Percentiles rank a stretch among this genome's conserved stretches.
phyloP scores from a whole-genome alignment of 2,113 vertebrate genomes.

The Sorex araneus region DNA sequence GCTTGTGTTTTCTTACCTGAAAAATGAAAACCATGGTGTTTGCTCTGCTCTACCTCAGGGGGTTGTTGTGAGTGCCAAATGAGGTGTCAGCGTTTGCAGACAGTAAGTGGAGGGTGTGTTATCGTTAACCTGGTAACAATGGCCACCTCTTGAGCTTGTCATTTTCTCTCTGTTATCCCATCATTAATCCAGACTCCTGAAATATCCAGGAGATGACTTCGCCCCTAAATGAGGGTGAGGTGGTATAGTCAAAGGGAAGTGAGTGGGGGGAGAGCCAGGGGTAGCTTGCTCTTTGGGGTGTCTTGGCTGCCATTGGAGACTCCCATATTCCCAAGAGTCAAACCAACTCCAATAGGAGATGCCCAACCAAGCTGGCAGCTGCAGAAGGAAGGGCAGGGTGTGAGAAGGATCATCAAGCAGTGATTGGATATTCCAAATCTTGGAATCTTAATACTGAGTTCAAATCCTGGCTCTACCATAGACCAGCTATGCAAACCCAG shows the following conservation, averaged over 20 bases:
- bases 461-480: background rate
- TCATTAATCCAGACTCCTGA: background rate
- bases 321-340: background rate
- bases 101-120: background rate
- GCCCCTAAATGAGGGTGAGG: background rate
- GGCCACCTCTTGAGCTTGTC: background rate
- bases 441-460: background rate
- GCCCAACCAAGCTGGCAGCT: background rate
- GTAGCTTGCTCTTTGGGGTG: background rate
- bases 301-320: background rate
- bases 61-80: background rate
- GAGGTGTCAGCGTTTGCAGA: background rate
- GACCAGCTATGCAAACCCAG: background rate
- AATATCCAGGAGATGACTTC: background rate
- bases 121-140: background rate
- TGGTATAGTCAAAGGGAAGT: background rate
- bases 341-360: background rate
- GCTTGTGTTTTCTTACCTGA: constrained; percentile 18
- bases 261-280: background rate
- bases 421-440: background rate
- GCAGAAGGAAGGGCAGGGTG: background rate
- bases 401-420: background rate
- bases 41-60: background rate
- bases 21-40: background rate
- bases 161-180: background rate